Evolutionary conservation across 2,113 vertebrate species (phyloP), one percentile per base, ranked within the genome.

Genomic region (Pteruthius melanotis): DNA sequence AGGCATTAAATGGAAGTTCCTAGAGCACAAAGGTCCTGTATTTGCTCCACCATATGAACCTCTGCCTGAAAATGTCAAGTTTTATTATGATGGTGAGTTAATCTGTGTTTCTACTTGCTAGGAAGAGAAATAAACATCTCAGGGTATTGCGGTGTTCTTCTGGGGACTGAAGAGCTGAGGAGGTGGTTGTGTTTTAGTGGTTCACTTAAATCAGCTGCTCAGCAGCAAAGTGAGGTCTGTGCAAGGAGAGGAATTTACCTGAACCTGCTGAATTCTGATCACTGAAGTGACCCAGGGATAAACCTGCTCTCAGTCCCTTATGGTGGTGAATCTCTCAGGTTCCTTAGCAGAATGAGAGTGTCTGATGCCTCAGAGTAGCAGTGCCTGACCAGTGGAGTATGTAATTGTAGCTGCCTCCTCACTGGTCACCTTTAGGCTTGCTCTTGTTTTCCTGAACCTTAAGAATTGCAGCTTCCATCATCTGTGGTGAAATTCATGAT

Each of bases 1-100:
- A 96, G 99, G 99, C 93, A 99, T 99, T 89, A 99, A 99, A 59
- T 99, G 99, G 99, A 99, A 98, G 95, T 99, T 99, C 94, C 97
- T 99, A 95, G 99, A 99, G 96, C 99, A 99, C 95, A 99, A 99
- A 97, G 99, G 99, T 81, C 99, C 99, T 56, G 99, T 99, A 61
- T 99, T 99, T 96, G 99, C 99, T 68, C 99, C 99, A 20, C 98
- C 98, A 8, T 99, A 99, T 77, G 99, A 99, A 77, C 98, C 99
- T 89, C 98, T 99, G 96, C 99, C 99, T 50, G 98, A 98, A 72
- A 98, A 98, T 94, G 98, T 99, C 94, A 98, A 98, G 94, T 99
- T 99, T 98, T 99, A 98, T 96, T 99, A 99, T 94, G 99, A 99
- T 95, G 99, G 99, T 99, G 97, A 98, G 99, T 97, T 97, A 52